Percentiles rank a stretch among this genome's conserved stretches.
phyloP scores from a whole-genome alignment of 2,797 vertebrate species.

The Sebastes hopkinsi region DNA sequence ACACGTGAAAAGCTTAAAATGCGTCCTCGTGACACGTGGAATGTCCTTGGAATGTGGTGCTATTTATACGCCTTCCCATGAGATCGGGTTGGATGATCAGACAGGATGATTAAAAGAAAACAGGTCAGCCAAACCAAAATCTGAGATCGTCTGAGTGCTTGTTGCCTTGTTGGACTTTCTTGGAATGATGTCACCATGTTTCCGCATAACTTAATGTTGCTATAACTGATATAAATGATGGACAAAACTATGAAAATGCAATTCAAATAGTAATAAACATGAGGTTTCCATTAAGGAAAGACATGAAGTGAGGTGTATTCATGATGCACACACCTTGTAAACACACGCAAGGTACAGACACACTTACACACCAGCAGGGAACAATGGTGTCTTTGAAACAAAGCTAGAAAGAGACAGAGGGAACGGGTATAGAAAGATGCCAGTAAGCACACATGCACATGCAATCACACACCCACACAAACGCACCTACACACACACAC shows the following conservation, averaged over 20 bases:
- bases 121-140: too few species aligned
- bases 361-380: constrained; percentile 17
- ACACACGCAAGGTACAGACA: constrained; percentile 1
- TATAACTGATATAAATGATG: not conserved
- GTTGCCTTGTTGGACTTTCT: too few species aligned
- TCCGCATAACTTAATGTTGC: not conserved
- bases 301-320: not conserved
- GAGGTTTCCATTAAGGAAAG: not conserved
- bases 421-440: constrained; percentile 41
- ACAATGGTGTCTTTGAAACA: constrained; percentile 62
- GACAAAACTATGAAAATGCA: not conserved
- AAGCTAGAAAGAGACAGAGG: constrained; percentile 45
- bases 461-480: constrained; percentile 40
- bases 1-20: too few species aligned
- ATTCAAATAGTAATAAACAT: not conserved
- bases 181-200: not conserved
- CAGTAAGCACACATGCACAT: constrained; percentile 33
- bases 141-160: too few species aligned
- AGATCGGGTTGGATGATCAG: too few species aligned
- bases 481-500: constrained; percentile 46
- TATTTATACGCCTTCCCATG: too few species aligned
- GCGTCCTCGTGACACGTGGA: too few species aligned
- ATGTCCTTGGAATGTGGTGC: too few species aligned
- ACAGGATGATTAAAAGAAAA: too few species aligned
- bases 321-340: constrained; percentile 22